These are phyloP conservation scores for Campoplex capitator DNA, from an alignment of 2,888 invertebrate species.

Conservation along the genomic window DNA sequence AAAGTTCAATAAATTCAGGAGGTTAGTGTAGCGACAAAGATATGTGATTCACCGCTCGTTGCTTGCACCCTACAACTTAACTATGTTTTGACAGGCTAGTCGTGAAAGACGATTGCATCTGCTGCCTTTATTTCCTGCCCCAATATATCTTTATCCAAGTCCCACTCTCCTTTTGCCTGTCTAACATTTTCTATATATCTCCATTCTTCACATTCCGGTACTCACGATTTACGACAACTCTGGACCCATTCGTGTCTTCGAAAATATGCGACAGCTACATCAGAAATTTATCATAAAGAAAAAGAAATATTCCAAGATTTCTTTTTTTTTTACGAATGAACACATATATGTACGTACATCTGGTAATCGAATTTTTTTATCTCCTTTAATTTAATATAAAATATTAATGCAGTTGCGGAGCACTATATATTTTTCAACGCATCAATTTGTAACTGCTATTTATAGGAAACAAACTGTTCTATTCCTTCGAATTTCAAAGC, in stretches of 20 bases:
- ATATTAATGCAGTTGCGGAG: neutral
- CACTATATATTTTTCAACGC: neutral
- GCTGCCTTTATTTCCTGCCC: constrained; percentile 50
- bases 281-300: neutral
- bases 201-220: constrained; percentile 4
- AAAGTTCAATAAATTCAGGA: constrained; percentile 47
- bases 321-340: neutral
- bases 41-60: constrained; percentile 30
- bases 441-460: neutral
- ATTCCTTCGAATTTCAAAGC: neutral
- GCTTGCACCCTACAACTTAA: constrained; percentile 47
- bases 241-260: neutral
- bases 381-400: neutral
- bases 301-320: neutral
- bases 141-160: constrained; percentile 14
- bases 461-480: neutral
- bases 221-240: constrained; percentile 2
- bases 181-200: neutral
- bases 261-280: neutral
- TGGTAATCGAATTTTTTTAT: too few species aligned
- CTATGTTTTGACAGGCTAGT: constrained; percentile 65
- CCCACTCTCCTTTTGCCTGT: constrained; percentile 23
- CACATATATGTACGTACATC: too few species aligned
- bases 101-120: constrained; percentile 65
- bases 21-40: constrained; percentile 27